Percentiles rank a stretch among this genome's conserved stretches.
phyloP scores from a whole-genome alignment of 2,888 invertebrate genomes.

The Drosophila anomalipes region DNA sequence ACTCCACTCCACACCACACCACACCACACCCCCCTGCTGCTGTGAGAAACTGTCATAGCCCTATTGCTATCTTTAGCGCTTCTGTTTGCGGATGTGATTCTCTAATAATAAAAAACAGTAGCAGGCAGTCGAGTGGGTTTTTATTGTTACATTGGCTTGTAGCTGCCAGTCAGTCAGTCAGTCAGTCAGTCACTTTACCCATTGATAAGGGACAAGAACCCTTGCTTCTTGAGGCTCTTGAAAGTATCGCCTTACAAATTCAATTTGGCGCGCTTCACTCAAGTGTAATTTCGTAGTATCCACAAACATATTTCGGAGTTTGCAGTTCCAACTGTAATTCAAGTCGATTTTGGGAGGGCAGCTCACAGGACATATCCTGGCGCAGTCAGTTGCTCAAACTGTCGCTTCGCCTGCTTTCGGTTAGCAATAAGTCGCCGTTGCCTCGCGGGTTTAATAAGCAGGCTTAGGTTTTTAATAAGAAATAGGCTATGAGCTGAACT shows the following conservation, averaged over 20 bases:
- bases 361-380: constrained; percentile 51
- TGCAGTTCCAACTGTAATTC: constrained; percentile 76
- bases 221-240: constrained; percentile 44
- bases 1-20: not conserved
- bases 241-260: constrained; percentile 81
- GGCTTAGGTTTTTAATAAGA: constrained; percentile 78
- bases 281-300: constrained; percentile 74
- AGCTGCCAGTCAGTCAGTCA: constrained; percentile 25
- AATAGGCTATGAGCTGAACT: constrained; percentile 57
- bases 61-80: constrained; percentile 30
- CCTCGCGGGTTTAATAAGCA: constrained; percentile 70
- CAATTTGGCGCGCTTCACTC: constrained; percentile 83
- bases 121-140: constrained; percentile 41
- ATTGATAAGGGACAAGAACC: constrained; percentile 67
- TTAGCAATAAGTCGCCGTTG: constrained; percentile 54
- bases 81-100: constrained; percentile 77
- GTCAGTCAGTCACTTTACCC: constrained; percentile 22
- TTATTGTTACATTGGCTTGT: constrained; percentile 66
- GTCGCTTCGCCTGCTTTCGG: constrained; percentile 36
- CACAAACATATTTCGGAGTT: constrained; percentile 62
- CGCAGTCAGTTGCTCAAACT: constrained; percentile 49
- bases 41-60: constrained; percentile 55
- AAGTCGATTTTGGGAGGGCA: constrained; percentile 62
- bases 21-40: constrained; percentile 15
- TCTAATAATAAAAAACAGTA: constrained; percentile 71